A percentile compares a stretch with the other conserved stretches of the same genome.
Conservation (phyloP, 2,888 invertebrate genomes). For the Parthenolecanium corni region DNA sequence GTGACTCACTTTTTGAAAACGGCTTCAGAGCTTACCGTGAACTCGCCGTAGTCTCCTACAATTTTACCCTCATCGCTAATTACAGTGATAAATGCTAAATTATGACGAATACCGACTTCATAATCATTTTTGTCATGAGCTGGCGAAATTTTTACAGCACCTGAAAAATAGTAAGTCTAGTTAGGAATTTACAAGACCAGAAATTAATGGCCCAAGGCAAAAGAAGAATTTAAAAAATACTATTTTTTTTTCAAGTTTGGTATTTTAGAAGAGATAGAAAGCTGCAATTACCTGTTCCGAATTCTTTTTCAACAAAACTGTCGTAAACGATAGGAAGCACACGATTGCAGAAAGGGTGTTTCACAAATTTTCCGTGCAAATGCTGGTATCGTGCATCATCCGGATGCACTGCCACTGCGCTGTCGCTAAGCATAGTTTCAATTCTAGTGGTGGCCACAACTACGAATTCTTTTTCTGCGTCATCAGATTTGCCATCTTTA, state of each 20-base stretch:
- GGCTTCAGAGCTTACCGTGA: too few species aligned
- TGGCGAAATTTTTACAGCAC: conserved; percentile 97
- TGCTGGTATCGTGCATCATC: conserved; percentile 71
- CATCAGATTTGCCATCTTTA: conserved; percentile 36
- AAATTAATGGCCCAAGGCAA: too few species aligned
- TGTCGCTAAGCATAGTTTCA: conserved; percentile 97
- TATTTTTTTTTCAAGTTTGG: too few species aligned
- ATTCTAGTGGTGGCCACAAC: conserved; percentile 94
- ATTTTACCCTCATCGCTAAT: conserved; percentile 85
- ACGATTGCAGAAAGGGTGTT: conserved; percentile 79
- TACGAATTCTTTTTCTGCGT: conserved; percentile 52
- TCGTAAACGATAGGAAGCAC: conserved; percentile 81
- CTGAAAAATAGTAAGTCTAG: conserved; percentile 43
- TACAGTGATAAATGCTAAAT: conserved; percentile 73
- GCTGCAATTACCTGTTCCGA: conserved; percentile 71
- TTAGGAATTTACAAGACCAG: too few species aligned
- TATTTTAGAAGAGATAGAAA: too few species aligned
- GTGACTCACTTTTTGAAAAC: too few species aligned
- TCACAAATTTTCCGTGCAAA: conserved; percentile 66
- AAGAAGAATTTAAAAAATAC: too few species aligned
- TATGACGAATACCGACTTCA: conserved; percentile 82
- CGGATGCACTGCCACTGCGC: conserved; percentile 96
- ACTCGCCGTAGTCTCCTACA: conserved; percentile 63
- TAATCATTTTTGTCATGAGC: conserved; percentile 97
- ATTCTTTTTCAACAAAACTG: conserved; percentile 84